Evolutionary conservation across 2,113 vertebrate genomes (phyloP).

Genomic region (Micromys minutus): DNA sequence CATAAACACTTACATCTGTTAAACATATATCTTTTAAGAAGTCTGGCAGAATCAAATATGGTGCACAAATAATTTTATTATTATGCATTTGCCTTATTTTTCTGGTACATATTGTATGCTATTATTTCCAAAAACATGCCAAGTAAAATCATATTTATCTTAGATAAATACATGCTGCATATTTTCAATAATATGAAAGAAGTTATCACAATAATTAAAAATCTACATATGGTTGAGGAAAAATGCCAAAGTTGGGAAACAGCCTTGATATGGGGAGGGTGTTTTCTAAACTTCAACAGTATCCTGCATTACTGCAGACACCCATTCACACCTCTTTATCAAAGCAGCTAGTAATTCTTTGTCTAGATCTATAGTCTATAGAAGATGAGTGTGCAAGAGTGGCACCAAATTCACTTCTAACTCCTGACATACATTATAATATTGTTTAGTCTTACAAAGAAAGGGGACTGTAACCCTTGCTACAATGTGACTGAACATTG

Average conservation of each 20-base stretch:
- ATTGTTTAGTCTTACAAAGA: background rate
- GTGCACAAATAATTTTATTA: slow-evolving; percentile 56
- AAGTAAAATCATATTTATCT: slow-evolving; percentile 68
- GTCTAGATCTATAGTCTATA: slow-evolving; percentile 10
- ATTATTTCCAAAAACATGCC: slow-evolving; percentile 74
- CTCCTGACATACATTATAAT: background rate
- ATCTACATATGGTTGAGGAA: slow-evolving; percentile 71
- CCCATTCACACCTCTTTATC: slow-evolving; percentile 59
- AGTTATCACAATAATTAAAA: slow-evolving; percentile 71
- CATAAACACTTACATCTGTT: slow-evolving; percentile 78
- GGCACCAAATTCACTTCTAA: background rate
- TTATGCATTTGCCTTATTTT: slow-evolving; percentile 71
- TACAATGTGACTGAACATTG: background rate
- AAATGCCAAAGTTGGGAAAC: slow-evolving; percentile 59
- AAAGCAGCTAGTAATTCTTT: slow-evolving; percentile 16
- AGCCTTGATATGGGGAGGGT: slow-evolving; percentile 39
- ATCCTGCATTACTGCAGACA: slow-evolving; percentile 11
- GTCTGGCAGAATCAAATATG: slow-evolving; percentile 67
- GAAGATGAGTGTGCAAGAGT: background rate
- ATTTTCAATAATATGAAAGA: slow-evolving; percentile 73
- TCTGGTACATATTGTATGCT: slow-evolving; percentile 58
- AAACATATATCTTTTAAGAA: slow-evolving; percentile 70
- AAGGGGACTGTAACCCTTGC: background rate
- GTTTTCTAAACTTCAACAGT: slow-evolving; percentile 53
- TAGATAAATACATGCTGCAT: slow-evolving; percentile 73